phyloP scores from a whole-genome alignment of 2,113 vertebrate species.

The Manacus vitellinus region DNA sequence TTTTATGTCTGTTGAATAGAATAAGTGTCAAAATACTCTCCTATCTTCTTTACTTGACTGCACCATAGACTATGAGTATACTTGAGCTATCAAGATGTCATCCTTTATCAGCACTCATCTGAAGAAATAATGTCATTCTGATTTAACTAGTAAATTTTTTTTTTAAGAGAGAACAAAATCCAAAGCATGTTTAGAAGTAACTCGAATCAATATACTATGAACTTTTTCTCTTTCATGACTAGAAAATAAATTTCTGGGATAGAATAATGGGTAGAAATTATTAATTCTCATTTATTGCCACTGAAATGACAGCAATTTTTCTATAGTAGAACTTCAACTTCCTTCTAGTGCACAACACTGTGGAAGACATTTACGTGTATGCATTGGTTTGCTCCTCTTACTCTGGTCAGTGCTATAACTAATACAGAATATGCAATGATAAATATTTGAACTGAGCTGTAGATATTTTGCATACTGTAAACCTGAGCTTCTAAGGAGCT shows the following conservation, averaged over 20 bases:
- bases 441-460: neutral
- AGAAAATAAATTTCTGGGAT: neutral
- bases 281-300: constrained; percentile 3
- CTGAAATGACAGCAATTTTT: neutral
- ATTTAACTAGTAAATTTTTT: neutral
- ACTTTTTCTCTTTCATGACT: neutral
- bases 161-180: neutral
- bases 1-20: neutral
- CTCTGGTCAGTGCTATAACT: constrained; percentile 43
- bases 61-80: neutral
- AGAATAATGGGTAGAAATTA: neutral
- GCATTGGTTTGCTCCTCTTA: neutral
- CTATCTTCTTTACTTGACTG: neutral
- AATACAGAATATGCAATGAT: neutral
- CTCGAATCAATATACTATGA: neutral
- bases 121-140: neutral
- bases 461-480: neutral
- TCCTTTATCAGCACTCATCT: neutral
- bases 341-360: neutral
- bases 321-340: neutral
- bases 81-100: neutral
- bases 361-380: neutral
- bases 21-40: neutral
- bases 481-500: neutral
- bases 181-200: neutral